Evolutionary conservation across 2,888 invertebrate genomes (phyloP).

Genomic region (Platycheirus albimanus): DNA sequence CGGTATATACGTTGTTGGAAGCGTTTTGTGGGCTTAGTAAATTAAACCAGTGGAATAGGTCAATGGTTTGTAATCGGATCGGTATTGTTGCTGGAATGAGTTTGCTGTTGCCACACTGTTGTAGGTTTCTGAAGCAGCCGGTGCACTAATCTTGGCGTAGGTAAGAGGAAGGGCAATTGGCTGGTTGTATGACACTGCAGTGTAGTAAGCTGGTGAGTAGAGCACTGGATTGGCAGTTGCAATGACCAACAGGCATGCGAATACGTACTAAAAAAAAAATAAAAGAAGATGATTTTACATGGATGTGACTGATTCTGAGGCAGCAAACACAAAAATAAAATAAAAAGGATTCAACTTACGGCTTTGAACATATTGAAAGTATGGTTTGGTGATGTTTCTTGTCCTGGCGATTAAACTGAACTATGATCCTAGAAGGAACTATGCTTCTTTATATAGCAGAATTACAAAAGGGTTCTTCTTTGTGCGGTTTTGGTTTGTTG

Average conservation of each 20-base stretch:
- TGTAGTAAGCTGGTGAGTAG: slow-evolving; percentile 77
- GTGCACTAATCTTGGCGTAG: slow-evolving; percentile 76
- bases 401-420: slow-evolving; percentile 39
- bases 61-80: slow-evolving; percentile 79
- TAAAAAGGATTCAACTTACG: slow-evolving; percentile 41
- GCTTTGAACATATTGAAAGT: slow-evolving; percentile 65
- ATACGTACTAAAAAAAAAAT: slow-evolving; percentile 74
- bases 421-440: slow-evolving; percentile 56
- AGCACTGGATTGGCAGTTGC: slow-evolving; percentile 77
- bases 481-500: too few species aligned
- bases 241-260: slow-evolving; percentile 77
- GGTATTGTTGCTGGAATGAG: slow-evolving; percentile 80
- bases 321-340: neutral
- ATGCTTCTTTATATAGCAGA: slow-evolving; percentile 46
- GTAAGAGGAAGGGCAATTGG: slow-evolving; percentile 74
- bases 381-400: slow-evolving; percentile 31
- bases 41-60: slow-evolving; percentile 77
- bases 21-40: slow-evolving; percentile 68
- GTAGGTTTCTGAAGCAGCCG: slow-evolving; percentile 77
- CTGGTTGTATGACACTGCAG: slow-evolving; percentile 53
- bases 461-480: neutral
- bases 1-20: neutral
- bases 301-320: too few species aligned
- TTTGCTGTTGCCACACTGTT: slow-evolving; percentile 79
- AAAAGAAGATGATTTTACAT: too few species aligned